Evolutionary conservation across 2,888 invertebrate species (phyloP), one percentile per base, ranked within the genome.

Genomic region (Ormyrus labotus): DNA sequence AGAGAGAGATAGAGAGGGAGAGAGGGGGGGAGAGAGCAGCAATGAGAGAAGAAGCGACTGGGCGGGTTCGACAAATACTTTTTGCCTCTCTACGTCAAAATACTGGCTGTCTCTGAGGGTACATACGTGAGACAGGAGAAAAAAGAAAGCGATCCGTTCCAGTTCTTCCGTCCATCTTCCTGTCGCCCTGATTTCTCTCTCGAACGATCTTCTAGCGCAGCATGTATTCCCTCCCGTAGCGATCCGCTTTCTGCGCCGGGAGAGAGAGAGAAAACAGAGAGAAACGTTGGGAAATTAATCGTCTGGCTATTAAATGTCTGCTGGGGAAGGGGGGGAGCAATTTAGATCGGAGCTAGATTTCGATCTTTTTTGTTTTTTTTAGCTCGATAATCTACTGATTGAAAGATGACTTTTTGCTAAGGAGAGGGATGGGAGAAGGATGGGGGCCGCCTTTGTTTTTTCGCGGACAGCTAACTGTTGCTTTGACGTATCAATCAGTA

Each of bases 171-270:
- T 7, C 11, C 19, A 19, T 19, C 19, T 19, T 19, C 19, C 19
- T 19, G 19, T 19, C 19, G 19, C 19, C 19, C 19, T 19, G 19
- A 19, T 8, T 55, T 57, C 10, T 19, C 7, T 50, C 48, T 48
- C 9, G 8, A 50, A 19, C 19, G 19, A 19, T 19, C 19, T 19
- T 10, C 76, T 86, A 87, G 84, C 85, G 86, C 81, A 84, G 76
- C 85, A 84, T 82, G 81, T 84, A 87, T 77, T 87, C 86, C 45
- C 85, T 85, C 8, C 84, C 73, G 68, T 84, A 84, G 55, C 84
- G 85, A 80, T 85, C 87, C 82, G 84, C 85, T 83, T 86, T 87
- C 87, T 85, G 81, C 50, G 84, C 83, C 55, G 47, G 47, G 57
- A 8, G 11, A 57, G 19, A 57, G 19, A n/a, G n/a, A 13, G 60